These are phyloP conservation scores for Tapirus indicus DNA, from an alignment of 2,797 vertebrate species.

Conservation along the genomic window DNA sequence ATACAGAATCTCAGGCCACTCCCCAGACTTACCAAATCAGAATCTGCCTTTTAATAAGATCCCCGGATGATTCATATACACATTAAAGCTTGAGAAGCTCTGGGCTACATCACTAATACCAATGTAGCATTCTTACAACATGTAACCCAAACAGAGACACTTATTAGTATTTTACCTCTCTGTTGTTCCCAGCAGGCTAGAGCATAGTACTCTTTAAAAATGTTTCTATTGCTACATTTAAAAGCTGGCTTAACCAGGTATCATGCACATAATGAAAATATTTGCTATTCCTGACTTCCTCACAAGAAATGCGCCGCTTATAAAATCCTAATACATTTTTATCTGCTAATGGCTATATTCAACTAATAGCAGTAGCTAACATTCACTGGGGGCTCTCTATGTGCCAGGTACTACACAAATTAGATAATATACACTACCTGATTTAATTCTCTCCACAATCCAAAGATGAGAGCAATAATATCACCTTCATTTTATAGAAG, in stretches of 20 bases:
- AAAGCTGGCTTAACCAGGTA: conserved; percentile 18
- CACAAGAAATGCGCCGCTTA: background rate
- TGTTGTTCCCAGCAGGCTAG: background rate
- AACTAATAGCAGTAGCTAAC: background rate
- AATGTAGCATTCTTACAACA: background rate
- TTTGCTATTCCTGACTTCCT: background rate
- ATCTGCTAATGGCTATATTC: background rate
- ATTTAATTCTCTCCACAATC: background rate
- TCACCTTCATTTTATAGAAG: background rate
- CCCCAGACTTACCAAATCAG: background rate
- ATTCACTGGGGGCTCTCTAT: background rate
- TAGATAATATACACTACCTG: background rate
- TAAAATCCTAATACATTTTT: conserved; percentile 21
- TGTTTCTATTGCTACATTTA: background rate
- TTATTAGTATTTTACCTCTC: background rate
- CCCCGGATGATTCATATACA: background rate
- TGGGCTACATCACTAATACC: background rate
- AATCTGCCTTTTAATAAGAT: conserved; percentile 67
- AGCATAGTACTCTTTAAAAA: background rate
- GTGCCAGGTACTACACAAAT: background rate
- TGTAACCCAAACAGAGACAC: background rate
- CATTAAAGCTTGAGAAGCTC: conserved; percentile 47
- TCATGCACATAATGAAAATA: conserved; percentile 48
- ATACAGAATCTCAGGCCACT: background rate
- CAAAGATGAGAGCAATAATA: background rate